Percentiles rank a stretch among this genome's conserved stretches.
These are phyloP conservation scores for Chloroceryle inda DNA, from an alignment of 2,797 vertebrate genomes.

Conservation along the genomic window DNA sequence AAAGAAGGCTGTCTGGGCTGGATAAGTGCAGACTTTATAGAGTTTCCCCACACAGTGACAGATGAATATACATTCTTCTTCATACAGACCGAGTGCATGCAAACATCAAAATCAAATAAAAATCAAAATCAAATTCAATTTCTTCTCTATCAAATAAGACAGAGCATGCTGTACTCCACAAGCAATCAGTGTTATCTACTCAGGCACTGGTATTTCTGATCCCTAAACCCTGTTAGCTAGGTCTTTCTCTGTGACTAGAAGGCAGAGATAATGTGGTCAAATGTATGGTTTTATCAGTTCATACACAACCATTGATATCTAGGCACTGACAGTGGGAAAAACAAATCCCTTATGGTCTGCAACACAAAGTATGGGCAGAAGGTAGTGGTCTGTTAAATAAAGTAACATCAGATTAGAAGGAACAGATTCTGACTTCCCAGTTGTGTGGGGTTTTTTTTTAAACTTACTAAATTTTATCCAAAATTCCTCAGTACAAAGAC, in stretches of 20 bases:
- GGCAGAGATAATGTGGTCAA: neutral
- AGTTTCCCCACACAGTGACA: neutral
- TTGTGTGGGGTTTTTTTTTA: neutral
- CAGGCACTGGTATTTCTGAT: conserved; percentile 20
- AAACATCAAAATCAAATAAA: conserved; percentile 59
- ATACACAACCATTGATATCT: fast-evolving
- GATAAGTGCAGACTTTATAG: neutral
- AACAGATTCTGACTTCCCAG: neutral
- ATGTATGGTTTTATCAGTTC: neutral
- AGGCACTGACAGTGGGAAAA: neutral
- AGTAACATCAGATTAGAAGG: neutral
- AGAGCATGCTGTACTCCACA: neutral
- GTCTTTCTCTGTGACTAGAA: neutral
- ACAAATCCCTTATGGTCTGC: neutral
- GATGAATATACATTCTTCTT: neutral
- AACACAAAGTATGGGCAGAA: neutral
- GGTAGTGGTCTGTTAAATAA: neutral
- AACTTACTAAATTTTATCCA: neutral
- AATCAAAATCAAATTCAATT: conserved; percentile 51
- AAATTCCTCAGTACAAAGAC: neutral
- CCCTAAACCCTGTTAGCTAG: neutral
- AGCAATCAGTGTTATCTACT: conserved; percentile 33
- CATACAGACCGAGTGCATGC: fast-evolving
- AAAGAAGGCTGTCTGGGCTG: neutral
- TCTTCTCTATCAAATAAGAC: conserved; percentile 33